Evolutionary conservation across 2,113 vertebrate genomes (phyloP).

Genomic region (Clarias batrachus): DNA sequence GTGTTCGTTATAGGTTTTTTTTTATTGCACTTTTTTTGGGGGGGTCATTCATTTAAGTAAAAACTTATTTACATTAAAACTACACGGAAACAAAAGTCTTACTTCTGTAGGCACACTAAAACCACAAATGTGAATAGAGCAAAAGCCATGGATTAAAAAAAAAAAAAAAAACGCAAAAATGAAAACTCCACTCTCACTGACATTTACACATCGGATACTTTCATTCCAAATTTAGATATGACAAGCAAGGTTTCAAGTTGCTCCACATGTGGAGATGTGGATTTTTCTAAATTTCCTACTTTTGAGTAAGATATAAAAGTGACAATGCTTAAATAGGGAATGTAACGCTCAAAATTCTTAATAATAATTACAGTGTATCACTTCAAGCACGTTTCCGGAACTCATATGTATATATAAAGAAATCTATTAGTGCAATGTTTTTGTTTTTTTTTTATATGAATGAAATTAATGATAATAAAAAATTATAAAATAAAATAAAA

Average conservation of each 20-base stretch:
- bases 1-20: not conserved
- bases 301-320: not conserved
- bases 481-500: too few species aligned
- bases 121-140: not conserved
- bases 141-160: not conserved
- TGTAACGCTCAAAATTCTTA: not conserved
- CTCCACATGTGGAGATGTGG: not conserved
- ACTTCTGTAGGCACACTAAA: not conserved
- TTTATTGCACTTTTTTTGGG: not conserved
- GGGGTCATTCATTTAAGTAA: not conserved
- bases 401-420: not conserved
- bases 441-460: too few species aligned
- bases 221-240: not conserved
- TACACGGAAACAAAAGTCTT: not conserved
- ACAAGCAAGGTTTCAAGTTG: not conserved
- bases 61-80: not conserved
- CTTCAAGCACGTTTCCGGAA: not conserved
- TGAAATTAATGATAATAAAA: not conserved
- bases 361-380: not conserved
- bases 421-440: not conserved
- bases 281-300: not conserved
- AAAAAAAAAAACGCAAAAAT: not conserved
- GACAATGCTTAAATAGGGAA: not conserved
- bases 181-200: too few species aligned
- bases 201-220: not conserved